These are phyloP conservation scores for Danio choprae DNA, from an alignment of 2,797 vertebrate genomes.

Conservation along the genomic window DNA sequence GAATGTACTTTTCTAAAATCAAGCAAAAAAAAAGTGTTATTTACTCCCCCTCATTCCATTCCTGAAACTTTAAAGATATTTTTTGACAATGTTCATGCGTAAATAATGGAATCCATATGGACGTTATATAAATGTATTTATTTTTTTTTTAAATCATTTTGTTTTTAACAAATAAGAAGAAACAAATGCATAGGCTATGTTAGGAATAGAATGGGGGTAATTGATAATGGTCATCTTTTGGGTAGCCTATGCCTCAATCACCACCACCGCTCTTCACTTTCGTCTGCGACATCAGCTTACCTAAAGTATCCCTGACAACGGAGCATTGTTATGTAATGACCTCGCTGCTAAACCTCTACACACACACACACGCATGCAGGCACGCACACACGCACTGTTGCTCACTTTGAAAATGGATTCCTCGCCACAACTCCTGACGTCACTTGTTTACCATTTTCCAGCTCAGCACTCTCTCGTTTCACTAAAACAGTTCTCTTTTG, in stretches of 20 bases:
- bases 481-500: conserved; percentile 64
- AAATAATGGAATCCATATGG: too few species aligned
- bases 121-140: too few species aligned
- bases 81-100: background rate
- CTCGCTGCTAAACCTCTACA: background rate
- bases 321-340: background rate
- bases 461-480: conserved; percentile 58
- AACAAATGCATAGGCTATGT: background rate
- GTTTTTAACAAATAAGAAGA: background rate
- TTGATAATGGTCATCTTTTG: background rate
- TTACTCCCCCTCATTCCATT: too few species aligned
- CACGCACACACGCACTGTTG: conserved; percentile 1
- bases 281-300: conserved; percentile 16
- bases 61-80: background rate
- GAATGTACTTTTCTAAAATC: background rate
- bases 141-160: background rate
- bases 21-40: too few species aligned
- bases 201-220: background rate
- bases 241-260: background rate
- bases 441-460: conserved; percentile 79
- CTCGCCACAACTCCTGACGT: conserved; percentile 75
- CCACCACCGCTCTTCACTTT: too few species aligned
- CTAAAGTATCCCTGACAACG: conserved; percentile 2
- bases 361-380: background rate
- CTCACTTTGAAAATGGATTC: conserved; percentile 61